Base-by-base conservation (phyloP, 2,888 invertebrate genomes). In the Clanis bilineata region DNA sequence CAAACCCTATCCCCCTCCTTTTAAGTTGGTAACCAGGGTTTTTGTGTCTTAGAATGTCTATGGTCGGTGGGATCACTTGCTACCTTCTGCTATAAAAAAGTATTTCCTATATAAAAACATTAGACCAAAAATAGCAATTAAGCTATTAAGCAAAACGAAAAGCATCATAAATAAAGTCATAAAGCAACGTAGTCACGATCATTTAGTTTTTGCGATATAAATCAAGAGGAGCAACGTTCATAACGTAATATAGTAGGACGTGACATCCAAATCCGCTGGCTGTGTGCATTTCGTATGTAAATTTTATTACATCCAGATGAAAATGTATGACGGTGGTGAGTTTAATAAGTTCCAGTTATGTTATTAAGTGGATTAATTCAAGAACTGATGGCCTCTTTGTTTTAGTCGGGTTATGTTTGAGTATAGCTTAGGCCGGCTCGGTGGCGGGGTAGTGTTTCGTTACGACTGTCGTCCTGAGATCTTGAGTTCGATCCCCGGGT, bases 291-390 rank as follows among this genome's bases (percentile, higher is more conserved):
- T 73, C 66, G 66, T 79, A 83, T 83, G 83, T 68, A 77, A 81
- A 82, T 83, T 81, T 82, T 80, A 83, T 82, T 77, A 74, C 72
- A 54, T 57, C 62, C 71, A 75, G 76, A 81, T 80, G 77, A 77
- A 79, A 80, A 80, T 79, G 77, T 77, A 74, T 64, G 64, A 62
- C 60, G 44, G 62, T 56, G 63, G 70, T 57, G 71, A 67, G 70
- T 68, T 75, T 74, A 77, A 72, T 74, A 74, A 77, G 68, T 71
- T 69, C 38, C 23, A 59, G 67, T 54, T 66, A 56, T 64, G 64
- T n/a, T n/a, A 61, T 41, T 56, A 43, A 57, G 28, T n/a, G 44
- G 12, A 47, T 57, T 57, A 36, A 21, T 25, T 22, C 22, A 23
- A 18, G 22, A 57, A 22, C 23, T 22, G 15, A n/a, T 12, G 12